Evolutionary conservation across 2,797 vertebrate genomes (phyloP).

Genomic region (Scolopax rusticola): DNA sequence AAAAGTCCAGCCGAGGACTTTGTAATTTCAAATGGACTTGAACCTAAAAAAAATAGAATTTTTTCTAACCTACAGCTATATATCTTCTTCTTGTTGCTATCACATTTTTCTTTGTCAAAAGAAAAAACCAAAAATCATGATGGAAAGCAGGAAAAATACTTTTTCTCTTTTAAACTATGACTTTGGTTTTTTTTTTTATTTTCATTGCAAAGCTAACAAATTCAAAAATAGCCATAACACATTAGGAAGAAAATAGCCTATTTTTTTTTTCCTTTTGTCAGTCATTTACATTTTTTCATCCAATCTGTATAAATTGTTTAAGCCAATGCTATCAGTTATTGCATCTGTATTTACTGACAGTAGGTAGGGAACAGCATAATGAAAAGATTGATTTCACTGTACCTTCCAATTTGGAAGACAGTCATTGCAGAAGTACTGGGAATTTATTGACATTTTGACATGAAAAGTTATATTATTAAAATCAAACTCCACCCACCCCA

Average conservation of each 20-base stretch:
- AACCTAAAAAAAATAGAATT: background rate
- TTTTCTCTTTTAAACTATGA: background rate
- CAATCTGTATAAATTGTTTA: background rate
- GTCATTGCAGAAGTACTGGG: background rate
- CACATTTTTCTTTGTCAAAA: background rate
- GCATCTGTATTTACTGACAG: background rate
- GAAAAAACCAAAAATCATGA: background rate
- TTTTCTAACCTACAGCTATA: accelerated
- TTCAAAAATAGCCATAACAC: background rate
- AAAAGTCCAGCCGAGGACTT: background rate
- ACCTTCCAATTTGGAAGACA: background rate
- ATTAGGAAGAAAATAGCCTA: background rate
- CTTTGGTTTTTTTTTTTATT: background rate
- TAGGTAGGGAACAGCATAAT: background rate
- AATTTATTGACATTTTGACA: background rate
- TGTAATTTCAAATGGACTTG: background rate
- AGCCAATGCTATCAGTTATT: background rate
- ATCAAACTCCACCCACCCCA: accelerated
- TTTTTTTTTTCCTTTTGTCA: background rate
- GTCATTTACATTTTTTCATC: background rate
- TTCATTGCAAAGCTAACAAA: background rate
- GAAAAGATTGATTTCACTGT: background rate
- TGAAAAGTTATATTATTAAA: background rate
- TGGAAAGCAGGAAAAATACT: background rate
- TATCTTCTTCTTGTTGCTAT: background rate